Conservation (phyloP, 2,797 vertebrate species). For the Chelon auratus region DNA sequence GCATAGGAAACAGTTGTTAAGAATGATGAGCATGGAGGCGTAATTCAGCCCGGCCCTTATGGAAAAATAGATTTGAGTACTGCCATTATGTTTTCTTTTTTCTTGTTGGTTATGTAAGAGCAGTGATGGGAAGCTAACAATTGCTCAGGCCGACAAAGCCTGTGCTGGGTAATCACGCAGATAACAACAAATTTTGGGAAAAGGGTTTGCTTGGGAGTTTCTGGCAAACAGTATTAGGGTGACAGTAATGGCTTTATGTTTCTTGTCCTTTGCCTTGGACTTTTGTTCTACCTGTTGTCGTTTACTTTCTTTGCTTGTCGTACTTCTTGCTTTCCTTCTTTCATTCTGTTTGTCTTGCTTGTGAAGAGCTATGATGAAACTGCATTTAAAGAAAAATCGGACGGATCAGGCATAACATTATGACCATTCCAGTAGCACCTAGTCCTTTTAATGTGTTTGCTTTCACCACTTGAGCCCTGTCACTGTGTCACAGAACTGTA, state of each 20-base stretch:
- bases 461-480: too few species aligned
- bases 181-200: constrained; percentile 28
- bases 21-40: constrained; percentile 68
- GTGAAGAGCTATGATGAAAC: too few species aligned
- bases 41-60: constrained; percentile 60
- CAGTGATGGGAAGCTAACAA: constrained; percentile 53
- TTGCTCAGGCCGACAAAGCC: constrained; percentile 44
- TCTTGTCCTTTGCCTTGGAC: neutral
- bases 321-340: neutral
- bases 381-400: too few species aligned
- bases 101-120: constrained; percentile 55
- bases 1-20: constrained; percentile 64
- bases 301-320: neutral
- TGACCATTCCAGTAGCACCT: too few species aligned
- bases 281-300: constrained; percentile 11
- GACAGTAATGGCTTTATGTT: neutral
- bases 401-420: too few species aligned
- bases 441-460: too few species aligned
- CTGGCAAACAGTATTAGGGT: constrained; percentile 23
- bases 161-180: constrained; percentile 21
- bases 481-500: too few species aligned
- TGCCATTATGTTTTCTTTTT: constrained; percentile 50
- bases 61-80: constrained; percentile 69
- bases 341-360: too few species aligned
- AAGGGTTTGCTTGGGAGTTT: neutral